Conservation (phyloP, 2,888 invertebrate species). For the Caprella mutica region DNA sequence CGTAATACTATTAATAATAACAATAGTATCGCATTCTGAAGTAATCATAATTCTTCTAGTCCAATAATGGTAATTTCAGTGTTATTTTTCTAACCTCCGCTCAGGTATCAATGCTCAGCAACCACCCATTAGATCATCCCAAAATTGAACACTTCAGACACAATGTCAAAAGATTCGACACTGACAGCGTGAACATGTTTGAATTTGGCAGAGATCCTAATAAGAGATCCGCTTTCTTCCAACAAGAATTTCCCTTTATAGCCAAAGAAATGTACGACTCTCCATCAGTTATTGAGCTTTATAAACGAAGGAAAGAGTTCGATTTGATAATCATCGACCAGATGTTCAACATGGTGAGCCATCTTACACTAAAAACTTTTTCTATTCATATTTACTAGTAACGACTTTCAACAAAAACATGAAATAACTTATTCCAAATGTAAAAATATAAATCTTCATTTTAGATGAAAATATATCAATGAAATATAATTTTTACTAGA, state of each 20-base stretch:
- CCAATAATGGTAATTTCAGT: background rate
- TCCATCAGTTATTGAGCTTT: slow-evolving; percentile 10
- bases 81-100: background rate
- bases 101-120: slow-evolving; percentile 9
- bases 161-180: background rate
- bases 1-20: background rate
- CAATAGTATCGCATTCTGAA: background rate
- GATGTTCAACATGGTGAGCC: slow-evolving; percentile 10
- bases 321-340: slow-evolving; percentile 12
- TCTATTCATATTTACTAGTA: too few species aligned
- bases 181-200: background rate
- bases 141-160: background rate
- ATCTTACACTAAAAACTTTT: too few species aligned
- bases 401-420: too few species aligned
- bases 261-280: slow-evolving; percentile 6
- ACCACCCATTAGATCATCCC: background rate
- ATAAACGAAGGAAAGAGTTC: slow-evolving; percentile 12
- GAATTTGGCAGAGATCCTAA: background rate
- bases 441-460: too few species aligned
- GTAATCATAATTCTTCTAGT: background rate
- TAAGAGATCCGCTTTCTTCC: background rate
- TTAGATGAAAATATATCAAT: too few species aligned
- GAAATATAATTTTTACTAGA: too few species aligned
- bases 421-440: too few species aligned
- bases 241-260: background rate